Base-by-base conservation (phyloP, 2,797 vertebrate genomes). In the Sebastes iracundus region DNA sequence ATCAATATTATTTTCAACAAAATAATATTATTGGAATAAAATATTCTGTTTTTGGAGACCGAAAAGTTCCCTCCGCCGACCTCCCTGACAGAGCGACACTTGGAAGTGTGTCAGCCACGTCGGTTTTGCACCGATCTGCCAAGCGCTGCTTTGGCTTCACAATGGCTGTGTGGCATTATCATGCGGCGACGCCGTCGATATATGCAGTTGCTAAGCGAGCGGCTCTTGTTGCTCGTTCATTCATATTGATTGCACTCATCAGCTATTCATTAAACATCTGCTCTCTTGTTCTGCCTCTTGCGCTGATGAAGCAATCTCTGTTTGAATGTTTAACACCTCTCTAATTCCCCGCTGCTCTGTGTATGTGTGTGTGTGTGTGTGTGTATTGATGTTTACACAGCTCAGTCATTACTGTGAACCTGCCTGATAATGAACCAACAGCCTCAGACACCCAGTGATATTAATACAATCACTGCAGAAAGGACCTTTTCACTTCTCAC, bases 241-340 rank as follows among this genome's bases (percentile, higher is more conserved):
- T 87, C 76, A 83, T 75, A 92, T 92, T 87, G 90, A 93, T 88
- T 18, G 13, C 18, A 13, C 27, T 90, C 87, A 87, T 90, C 87
- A 85, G 84, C 83, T 82, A 87, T 90, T 93, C 87, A 92, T 94
- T 88, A 88, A 92, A 90, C 90, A 91, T 80, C 87, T 88, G 90
- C 87, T 88, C 77, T 75, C 85, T 73, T 83, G 84, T 88, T 85
- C 71, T 78, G 75, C 74, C 65, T 81, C 75, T 79, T 22, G 65
- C 4, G 14, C 84, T 65, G 79, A 87, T 74, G 83, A 83, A 82
- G 79, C 79, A 81, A 84, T 88, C 82, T 52, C 33, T 83, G 66
- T 76, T 68, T 84, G 84, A 87, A 79, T 80, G 83, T 89, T 89
- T 76, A 81, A 82, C 84, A 83, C 74, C 83, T 84, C 79, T 73